phyloP scores from a whole-genome alignment of 2,888 invertebrate genomes.

The Blastobasis adustella region DNA sequence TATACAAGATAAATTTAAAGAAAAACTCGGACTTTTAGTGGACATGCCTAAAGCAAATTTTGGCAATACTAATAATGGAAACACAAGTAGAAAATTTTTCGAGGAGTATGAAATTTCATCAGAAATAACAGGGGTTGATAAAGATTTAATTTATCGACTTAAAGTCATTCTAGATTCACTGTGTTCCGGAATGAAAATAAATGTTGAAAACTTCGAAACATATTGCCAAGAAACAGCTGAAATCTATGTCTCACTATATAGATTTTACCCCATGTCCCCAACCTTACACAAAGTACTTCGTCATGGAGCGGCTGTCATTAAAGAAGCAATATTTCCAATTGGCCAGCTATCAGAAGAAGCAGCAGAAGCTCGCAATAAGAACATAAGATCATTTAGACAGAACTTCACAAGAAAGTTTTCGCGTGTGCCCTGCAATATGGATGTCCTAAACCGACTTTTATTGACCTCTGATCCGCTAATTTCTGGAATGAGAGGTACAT shows the following conservation, averaged over 20 bases:
- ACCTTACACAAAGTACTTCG: constrained; percentile 1
- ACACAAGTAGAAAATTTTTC: background rate
- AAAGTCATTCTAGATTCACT: constrained; percentile 1
- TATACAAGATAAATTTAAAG: background rate
- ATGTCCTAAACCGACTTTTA: constrained; percentile 6
- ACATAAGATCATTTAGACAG: constrained; percentile 17
- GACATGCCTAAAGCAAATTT: background rate
- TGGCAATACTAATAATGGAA: constrained; percentile 1
- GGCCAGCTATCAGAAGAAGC: constrained; percentile 26
- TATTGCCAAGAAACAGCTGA: constrained; percentile 1
- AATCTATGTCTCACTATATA: background rate
- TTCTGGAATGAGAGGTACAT: too few species aligned
- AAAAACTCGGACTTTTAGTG: background rate
- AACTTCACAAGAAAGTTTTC: constrained; percentile 20
- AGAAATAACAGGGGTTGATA: constrained; percentile 1
- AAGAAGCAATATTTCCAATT: constrained; percentile 7
- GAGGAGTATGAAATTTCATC: background rate
- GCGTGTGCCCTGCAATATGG: constrained; percentile 11
- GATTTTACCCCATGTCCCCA: constrained; percentile 1
- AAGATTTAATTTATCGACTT: constrained; percentile 1
- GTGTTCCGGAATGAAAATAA: background rate
- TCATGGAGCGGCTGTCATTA: constrained; percentile 9
- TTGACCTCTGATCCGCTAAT: too few species aligned
- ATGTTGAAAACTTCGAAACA: background rate
- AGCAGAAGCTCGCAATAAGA: constrained; percentile 20